A percentile compares a stretch with the other conserved stretches of the same genome.
phyloP scores from a whole-genome alignment of 2,113 vertebrate species.

The Lagopus muta region DNA sequence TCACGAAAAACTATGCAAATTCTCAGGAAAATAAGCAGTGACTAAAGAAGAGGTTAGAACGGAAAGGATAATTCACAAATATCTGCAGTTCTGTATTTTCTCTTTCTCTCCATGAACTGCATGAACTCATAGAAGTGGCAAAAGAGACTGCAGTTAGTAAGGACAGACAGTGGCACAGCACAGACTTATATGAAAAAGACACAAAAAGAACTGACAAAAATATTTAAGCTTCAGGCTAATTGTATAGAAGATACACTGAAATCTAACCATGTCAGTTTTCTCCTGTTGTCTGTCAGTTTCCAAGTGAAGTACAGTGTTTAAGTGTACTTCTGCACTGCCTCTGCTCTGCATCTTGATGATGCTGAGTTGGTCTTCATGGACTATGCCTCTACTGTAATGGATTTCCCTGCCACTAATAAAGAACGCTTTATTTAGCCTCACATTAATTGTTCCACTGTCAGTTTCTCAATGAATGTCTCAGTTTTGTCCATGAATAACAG shows the following conservation, averaged over 20 bases:
- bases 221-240: background rate
- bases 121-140: background rate
- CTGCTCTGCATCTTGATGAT: background rate
- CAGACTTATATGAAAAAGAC: background rate
- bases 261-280: background rate
- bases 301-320: background rate
- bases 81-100: background rate
- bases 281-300: background rate
- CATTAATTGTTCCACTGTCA: background rate
- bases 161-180: background rate
- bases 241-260: background rate
- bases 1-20: background rate
- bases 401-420: background rate
- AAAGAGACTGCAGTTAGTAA: accelerated
- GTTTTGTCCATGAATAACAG: background rate
- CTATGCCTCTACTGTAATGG: background rate
- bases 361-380: background rate
- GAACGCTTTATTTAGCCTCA: background rate
- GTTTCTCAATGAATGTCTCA: background rate
- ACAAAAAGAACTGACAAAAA: background rate
- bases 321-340: background rate
- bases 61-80: background rate
- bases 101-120: background rate
- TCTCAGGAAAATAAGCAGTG: background rate
- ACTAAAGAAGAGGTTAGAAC: background rate